These are phyloP conservation scores for Malachius bipustulatus DNA, from an alignment of 2,888 invertebrate genomes.

Conservation along the genomic window DNA sequence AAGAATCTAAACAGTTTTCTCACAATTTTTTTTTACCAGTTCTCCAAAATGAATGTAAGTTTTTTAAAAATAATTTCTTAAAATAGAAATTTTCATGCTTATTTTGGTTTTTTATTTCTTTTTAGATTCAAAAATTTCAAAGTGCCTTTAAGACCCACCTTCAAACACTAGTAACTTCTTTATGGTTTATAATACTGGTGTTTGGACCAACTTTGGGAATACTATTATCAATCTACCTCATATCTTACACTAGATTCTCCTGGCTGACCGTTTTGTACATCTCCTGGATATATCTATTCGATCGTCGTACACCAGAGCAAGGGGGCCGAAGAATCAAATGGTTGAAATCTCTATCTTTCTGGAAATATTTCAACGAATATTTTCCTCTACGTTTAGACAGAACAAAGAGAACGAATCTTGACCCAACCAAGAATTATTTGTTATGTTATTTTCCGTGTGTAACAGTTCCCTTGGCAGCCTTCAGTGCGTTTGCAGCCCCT, in stretches of 20 bases:
- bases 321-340: slow-evolving; percentile 34
- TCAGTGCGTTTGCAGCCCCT: slow-evolving; percentile 57
- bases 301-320: slow-evolving; percentile 48
- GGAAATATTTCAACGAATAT: slow-evolving; percentile 66
- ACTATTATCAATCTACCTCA: slow-evolving; percentile 43
- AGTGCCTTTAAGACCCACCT: slow-evolving; percentile 61
- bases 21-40: no score
- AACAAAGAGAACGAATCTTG: slow-evolving; percentile 71
- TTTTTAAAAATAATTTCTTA: no score
- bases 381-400: slow-evolving; percentile 78
- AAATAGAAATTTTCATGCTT: background rate
- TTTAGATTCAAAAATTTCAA: slow-evolving; percentile 39
- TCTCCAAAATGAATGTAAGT: no score
- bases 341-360: slow-evolving; percentile 53
- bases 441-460: slow-evolving; percentile 89
- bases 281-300: slow-evolving; percentile 26
- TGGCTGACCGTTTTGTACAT: slow-evolving; percentile 11
- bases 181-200: slow-evolving; percentile 58
- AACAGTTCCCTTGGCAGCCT: slow-evolving; percentile 61
- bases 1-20: no score
- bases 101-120: slow-evolving; percentile 8
- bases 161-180: slow-evolving; percentile 67
- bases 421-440: slow-evolving; percentile 70
- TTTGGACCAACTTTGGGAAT: slow-evolving; percentile 45
- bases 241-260: slow-evolving; percentile 29